Evolutionary conservation across 1,140 invertebrate genomes (phyloP).

Genomic region (Pseudomyrmex cubaensis): DNA sequence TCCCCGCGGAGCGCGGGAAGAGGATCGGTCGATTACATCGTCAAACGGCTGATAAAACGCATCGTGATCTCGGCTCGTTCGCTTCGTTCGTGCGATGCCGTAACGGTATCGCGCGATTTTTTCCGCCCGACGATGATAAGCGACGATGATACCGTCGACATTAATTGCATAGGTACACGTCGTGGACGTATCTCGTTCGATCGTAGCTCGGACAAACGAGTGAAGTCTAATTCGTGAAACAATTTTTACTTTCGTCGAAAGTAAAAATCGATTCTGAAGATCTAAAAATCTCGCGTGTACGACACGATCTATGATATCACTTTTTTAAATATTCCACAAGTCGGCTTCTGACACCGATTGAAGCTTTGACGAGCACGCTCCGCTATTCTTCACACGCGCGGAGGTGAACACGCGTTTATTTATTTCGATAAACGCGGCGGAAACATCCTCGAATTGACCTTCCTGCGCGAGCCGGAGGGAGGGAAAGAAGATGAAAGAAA

Average conservation of each 20-base stretch:
- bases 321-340: no score
- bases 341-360: no score
- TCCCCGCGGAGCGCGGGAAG: not conserved
- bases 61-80: not conserved
- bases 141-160: not conserved
- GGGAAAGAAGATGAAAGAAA: constrained; percentile 20
- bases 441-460: not conserved
- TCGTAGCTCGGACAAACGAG: not conserved
- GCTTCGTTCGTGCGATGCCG: not conserved
- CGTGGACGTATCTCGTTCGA: not conserved
- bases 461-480: not conserved
- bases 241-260: no score
- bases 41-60: constrained; percentile 39
- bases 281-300: no score
- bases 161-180: constrained; percentile 13
- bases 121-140: not conserved
- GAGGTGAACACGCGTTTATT: constrained; percentile 9
- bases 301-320: no score
- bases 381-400: not conserved
- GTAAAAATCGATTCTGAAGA: no score
- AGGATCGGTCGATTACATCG: constrained; percentile 35
- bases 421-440: constrained; percentile 34
- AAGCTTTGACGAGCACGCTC: not conserved
- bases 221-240: no score
- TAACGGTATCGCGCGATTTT: constrained; percentile 32